Evolutionary conservation across 2,797 vertebrate genomes (phyloP).

Genomic region (Paedocypris micromegethes): DNA sequence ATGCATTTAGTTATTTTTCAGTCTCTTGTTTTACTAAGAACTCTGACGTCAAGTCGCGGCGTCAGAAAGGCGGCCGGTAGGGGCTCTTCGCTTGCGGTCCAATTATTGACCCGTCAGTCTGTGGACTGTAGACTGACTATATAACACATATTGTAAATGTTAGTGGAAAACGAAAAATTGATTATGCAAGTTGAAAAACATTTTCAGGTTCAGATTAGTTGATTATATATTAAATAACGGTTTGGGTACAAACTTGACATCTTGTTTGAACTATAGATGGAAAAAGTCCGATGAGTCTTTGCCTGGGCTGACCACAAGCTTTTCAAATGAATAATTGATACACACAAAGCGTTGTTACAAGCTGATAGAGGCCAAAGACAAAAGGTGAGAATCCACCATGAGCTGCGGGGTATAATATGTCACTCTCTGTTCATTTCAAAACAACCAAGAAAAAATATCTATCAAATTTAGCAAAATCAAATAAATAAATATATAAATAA

Average conservation of each 20-base stretch:
- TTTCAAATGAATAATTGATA: slow-evolving; percentile 46
- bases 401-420: not conserved
- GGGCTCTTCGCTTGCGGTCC: slow-evolving; percentile 56
- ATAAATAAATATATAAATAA: not conserved
- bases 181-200: no score
- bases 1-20: slow-evolving; percentile 43
- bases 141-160: not conserved
- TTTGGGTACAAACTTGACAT: not conserved
- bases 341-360: slow-evolving; percentile 40
- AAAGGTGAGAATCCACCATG: slow-evolving; percentile 26
- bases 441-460: not conserved
- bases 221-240: no score
- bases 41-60: slow-evolving; percentile 81
- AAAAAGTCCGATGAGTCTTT: slow-evolving; percentile 11
- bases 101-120: slow-evolving; percentile 60
- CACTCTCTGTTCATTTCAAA: not conserved
- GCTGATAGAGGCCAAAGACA: slow-evolving; percentile 21
- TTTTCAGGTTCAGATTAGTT: no score
- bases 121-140: slow-evolving; percentile 23
- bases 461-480: no score
- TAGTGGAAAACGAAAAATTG: no score
- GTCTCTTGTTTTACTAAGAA: slow-evolving; percentile 42
- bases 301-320: slow-evolving; percentile 17
- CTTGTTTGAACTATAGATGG: not conserved
- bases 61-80: slow-evolving; percentile 78